Base-by-base conservation (phyloP, 2,888 invertebrate genomes). In the Amaurobius ferox region DNA sequence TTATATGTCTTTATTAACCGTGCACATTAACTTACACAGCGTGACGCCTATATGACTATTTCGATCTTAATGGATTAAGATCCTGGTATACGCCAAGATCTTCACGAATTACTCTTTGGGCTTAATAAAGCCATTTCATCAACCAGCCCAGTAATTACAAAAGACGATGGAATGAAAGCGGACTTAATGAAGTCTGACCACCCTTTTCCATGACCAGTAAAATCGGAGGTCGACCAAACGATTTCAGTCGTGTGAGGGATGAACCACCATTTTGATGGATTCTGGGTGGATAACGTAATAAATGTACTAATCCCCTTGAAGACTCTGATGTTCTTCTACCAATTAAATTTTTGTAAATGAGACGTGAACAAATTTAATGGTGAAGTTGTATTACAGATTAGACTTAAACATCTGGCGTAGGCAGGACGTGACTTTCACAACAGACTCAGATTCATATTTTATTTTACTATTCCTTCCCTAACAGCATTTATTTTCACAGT, bases 61-160 rank as follows among this genome's bases (percentile, higher is more conserved):
- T 16, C 13, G 26, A n/a, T 6, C 16, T n/a, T 64, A 64, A 29
- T n/a, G 3, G 5, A 5, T 23, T 55, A 55, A 55, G 3, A 23
- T 7, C 55, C 5, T 23, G 23, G 23, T 23, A 55, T 23, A 55
- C 23, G 23, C 55, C 6, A 5, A 23, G 23, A 16, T 55, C 23
- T 1, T 55, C 55, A 55, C 16, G 30, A 64, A 64, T 64, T 64
- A 30, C 64, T n/a, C n/a, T 13, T 19, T 13, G 30, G 64, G n/a
- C 30, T 30, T 64, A 30, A 64, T 64, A n/a, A 30, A 30, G 64
- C 30, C 29, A 30, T 30, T 29, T 30, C 16, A 64, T 64, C 64
- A 64, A 29, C 16, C 30, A 1, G n/a, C 64, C 29, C 29, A 29
- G 64, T 64, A 64, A 64, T 64, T 64, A 64, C 30, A 64, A 64